phyloP scores from a whole-genome alignment of 1,140 invertebrate species.

The Drosophila erecta region DNA sequence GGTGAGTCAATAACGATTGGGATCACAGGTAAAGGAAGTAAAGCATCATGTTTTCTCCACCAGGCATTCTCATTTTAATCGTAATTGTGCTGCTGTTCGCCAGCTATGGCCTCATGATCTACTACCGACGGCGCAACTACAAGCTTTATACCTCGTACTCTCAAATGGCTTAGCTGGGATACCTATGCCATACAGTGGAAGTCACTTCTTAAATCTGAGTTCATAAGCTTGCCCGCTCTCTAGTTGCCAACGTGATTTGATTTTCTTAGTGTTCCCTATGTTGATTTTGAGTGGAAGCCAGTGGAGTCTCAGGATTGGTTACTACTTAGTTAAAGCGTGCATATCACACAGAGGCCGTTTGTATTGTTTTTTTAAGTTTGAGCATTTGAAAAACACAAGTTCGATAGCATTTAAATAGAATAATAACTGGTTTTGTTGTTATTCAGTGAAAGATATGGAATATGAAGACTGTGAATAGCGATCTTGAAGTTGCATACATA shows the following conservation, averaged over 20 bases:
- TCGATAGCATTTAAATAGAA: conserved; percentile 39
- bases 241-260: conserved; percentile 25
- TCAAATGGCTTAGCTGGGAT: conserved; percentile 66
- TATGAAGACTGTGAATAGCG: conserved; percentile 73
- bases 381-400: conserved; percentile 28
- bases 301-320: conserved; percentile 1
- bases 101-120: conserved; percentile 76
- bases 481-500: conserved; percentile 73
- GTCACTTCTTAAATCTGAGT: conserved; percentile 13
- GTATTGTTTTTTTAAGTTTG: conserved; percentile 16
- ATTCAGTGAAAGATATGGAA: conserved; percentile 53
- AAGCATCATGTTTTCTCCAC: neutral
- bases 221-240: neutral
- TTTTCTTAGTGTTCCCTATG: conserved; percentile 3
- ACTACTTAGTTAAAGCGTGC: conserved; percentile 12
- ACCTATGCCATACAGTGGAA: conserved; percentile 1
- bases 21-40: neutral
- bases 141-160: conserved; percentile 62
- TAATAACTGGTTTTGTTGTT: conserved; percentile 42
- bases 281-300: conserved; percentile 3
- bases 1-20: conserved; percentile 45
- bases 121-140: conserved; percentile 77
- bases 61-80: conserved; percentile 76
- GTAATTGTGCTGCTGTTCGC: conserved; percentile 56
- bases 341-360: conserved; percentile 20